Conservation (phyloP, 2,113 vertebrate species). For the rat (Rattus norvegicus) region GRCr8 NC_086020.1:40409501-40410000, state of each 20-base stretch:
- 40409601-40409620: slow-evolving; percentile 11
- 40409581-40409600: background rate
- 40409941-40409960: background rate
- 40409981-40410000: background rate
- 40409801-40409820: background rate
- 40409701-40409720: background rate
- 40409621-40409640: slow-evolving; percentile 8
- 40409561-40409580: background rate
- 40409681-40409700: slow-evolving; percentile 34
- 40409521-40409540: slow-evolving; percentile 47
- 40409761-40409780: background rate
- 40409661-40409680: slow-evolving; percentile 38
- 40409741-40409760: background rate
- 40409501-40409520: background rate
- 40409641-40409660: background rate
- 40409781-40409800: slow-evolving; percentile 48
- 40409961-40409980: slow-evolving; percentile 40
- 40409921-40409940: background rate
- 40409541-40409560: slow-evolving; percentile 21
- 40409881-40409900: slow-evolving; percentile 45
- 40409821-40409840: background rate
- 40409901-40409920: background rate
- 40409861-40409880: background rate
- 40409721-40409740: background rate
- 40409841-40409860: background rate